phyloP scores from a whole-genome alignment of 2,113 vertebrate genomes.

The Micronisus gabar region DNA sequence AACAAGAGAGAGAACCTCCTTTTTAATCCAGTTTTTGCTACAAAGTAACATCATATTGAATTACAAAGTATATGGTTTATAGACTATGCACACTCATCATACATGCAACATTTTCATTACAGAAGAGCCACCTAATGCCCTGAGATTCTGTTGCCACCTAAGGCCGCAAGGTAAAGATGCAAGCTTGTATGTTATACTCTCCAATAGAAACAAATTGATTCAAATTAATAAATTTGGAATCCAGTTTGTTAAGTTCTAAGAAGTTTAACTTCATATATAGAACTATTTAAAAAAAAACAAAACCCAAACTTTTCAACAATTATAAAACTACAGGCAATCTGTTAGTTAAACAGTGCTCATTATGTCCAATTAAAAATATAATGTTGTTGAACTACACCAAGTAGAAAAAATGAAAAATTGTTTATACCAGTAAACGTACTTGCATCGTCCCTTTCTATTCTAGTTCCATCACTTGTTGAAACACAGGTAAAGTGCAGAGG shows the following conservation, averaged over 20 bases:
- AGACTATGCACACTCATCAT: not conserved
- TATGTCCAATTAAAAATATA: not conserved
- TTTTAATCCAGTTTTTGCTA: not conserved
- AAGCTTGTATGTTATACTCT: not conserved
- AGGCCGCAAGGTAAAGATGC: not conserved
- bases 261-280: not conserved
- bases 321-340: not conserved
- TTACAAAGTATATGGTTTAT: not conserved
- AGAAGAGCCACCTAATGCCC: not conserved
- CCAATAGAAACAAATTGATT: not conserved
- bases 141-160: not conserved
- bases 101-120: not conserved
- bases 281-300: not conserved
- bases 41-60: not conserved
- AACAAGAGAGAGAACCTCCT: not conserved
- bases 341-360: not conserved
- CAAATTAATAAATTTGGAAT: not conserved
- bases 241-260: not conserved
- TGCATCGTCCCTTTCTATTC: slow-evolving; percentile 98
- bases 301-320: not conserved
- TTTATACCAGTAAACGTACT: slow-evolving; percentile 99
- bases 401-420: slow-evolving; percentile 65
- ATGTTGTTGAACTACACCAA: not conserved
- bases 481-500: slow-evolving; percentile 98
- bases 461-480: slow-evolving; percentile 97